Percentiles rank a stretch among this genome's conserved stretches.
Evolutionary conservation across 2,888 invertebrate genomes (phyloP).

Genomic region (Drosophila mercatorum): DNA sequence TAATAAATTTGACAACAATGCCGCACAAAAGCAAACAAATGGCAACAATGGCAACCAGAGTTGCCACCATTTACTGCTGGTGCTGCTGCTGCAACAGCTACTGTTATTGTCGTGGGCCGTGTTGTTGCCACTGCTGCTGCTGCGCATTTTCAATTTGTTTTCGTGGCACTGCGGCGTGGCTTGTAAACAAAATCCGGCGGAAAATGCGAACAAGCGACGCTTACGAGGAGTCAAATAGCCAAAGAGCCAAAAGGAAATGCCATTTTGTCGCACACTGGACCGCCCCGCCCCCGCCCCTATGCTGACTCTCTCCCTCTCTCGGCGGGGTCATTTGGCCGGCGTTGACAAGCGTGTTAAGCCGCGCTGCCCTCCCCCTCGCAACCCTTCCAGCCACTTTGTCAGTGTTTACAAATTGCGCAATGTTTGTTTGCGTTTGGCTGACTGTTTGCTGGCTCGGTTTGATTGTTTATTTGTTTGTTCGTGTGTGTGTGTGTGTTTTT

Average conservation of each 20-base stretch:
- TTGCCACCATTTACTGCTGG: conserved; percentile 56
- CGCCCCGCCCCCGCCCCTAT: background rate
- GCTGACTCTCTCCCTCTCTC: conserved; percentile 29
- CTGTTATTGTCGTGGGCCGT: conserved; percentile 32
- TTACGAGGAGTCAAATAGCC: conserved; percentile 58
- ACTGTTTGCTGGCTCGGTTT: conserved; percentile 33
- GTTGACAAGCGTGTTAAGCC: conserved; percentile 69
- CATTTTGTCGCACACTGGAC: conserved; percentile 59
- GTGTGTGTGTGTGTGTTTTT: conserved; percentile 33
- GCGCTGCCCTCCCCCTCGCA: conserved; percentile 6
- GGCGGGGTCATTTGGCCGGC: conserved; percentile 53
- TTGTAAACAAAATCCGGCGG: conserved; percentile 79
- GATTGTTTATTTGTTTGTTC: conserved; percentile 20
- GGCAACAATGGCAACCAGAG: conserved; percentile 50
- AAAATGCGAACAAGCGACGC: conserved; percentile 72
- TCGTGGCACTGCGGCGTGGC: conserved; percentile 71
- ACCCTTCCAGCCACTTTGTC: conserved; percentile 33
- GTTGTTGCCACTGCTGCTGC: conserved; percentile 14
- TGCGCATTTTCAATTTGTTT: conserved; percentile 75
- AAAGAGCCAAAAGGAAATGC: conserved; percentile 71
- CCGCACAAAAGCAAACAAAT: conserved; percentile 71
- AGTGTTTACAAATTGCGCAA: conserved; percentile 63
- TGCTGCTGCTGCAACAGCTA: conserved; percentile 17
- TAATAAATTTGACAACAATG: conserved; percentile 80
- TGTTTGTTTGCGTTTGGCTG: conserved; percentile 46